These are phyloP conservation scores for Aythya baeri DNA, from an alignment of 2,113 vertebrate genomes.

Conservation along the genomic window DNA sequence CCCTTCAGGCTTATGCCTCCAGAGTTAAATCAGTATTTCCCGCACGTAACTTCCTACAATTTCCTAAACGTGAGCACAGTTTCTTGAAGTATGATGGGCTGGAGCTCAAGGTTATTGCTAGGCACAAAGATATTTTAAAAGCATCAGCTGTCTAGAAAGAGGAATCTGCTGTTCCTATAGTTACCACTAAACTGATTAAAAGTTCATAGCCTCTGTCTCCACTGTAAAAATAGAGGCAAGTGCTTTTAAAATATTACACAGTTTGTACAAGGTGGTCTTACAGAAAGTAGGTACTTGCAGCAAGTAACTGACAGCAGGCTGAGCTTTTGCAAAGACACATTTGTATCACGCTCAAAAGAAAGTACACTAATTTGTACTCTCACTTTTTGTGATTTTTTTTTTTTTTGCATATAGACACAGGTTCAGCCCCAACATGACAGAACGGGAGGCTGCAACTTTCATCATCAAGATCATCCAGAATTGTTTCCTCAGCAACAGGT, in stretches of 20 bases:
- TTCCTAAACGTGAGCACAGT: background rate
- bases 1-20: background rate
- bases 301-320: background rate
- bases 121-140: background rate
- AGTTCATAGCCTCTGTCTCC: background rate
- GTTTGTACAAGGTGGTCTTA: background rate
- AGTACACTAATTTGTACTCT: background rate
- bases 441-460: slow-evolving; percentile 93
- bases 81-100: background rate
- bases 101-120: background rate
- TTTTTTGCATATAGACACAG: slow-evolving; percentile 80
- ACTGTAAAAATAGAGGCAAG: background rate
- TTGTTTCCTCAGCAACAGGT: slow-evolving; percentile 98
- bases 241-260: background rate
- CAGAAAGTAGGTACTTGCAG: background rate
- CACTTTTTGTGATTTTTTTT: background rate
- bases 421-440: slow-evolving; percentile 95
- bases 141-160: background rate
- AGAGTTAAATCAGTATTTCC: background rate
- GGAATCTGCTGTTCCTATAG: background rate
- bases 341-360: background rate
- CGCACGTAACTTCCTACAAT: background rate
- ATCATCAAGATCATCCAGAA: slow-evolving; percentile 98
- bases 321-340: background rate
- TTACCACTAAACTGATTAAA: background rate